These are phyloP conservation scores for Erebia aethiops DNA, from an alignment of 2,888 invertebrate species.

Conservation along the genomic window DNA sequence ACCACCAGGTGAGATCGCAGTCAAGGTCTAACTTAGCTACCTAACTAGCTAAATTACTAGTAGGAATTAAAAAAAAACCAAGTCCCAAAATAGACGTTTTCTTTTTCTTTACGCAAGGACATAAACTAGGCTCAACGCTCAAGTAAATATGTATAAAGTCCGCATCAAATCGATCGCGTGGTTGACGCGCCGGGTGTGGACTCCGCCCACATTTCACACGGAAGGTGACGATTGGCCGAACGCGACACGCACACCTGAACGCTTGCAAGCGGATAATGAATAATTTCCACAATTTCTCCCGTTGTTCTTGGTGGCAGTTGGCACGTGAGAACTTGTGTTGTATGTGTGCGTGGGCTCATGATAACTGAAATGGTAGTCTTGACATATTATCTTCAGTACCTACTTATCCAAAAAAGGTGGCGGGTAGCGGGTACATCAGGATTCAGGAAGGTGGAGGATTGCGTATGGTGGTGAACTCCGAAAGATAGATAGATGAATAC, in stretches of 20 bases:
- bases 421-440: too few relatives aligned
- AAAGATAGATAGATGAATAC: too few relatives aligned
- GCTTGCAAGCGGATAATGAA: constrained; percentile 28
- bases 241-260: constrained; percentile 46
- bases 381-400: too few relatives aligned
- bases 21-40: too few relatives aligned
- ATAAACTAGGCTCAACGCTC: not conserved
- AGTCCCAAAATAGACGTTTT: not conserved
- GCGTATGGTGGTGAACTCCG: too few relatives aligned
- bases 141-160: constrained; percentile 37
- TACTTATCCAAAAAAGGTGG: too few relatives aligned
- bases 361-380: not conserved
- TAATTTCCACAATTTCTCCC: constrained; percentile 26
- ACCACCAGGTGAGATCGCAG: too few relatives aligned
- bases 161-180: constrained; percentile 57
- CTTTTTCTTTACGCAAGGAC: not conserved
- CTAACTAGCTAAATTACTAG: too few relatives aligned
- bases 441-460: too few relatives aligned
- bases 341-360: not conserved
- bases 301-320: not conserved
- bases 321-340: not conserved
- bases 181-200: constrained; percentile 63
- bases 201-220: constrained; percentile 78
- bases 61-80: too few relatives aligned
- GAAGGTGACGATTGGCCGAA: constrained; percentile 78